Evolutionary conservation across 1,140 invertebrate species (phyloP), one percentile per base, ranked within the genome.

Genomic region (Melitaea cinxia): DNA sequence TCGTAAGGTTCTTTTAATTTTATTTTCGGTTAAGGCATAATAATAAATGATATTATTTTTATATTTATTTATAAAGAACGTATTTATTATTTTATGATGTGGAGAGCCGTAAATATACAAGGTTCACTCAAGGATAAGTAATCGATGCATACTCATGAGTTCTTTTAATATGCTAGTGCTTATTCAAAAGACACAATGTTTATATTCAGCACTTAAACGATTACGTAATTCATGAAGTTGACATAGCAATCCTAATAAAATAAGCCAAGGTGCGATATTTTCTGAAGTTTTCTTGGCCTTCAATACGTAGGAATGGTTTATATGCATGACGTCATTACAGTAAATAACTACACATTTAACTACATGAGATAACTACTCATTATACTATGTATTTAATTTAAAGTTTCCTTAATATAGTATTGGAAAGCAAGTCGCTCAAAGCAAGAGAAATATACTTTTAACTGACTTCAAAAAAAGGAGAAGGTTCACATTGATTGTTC

Each of bases 241-340:
- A 64, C 60, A 62, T 55, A 24, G 23, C 54, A 58, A 66, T 49
- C 28, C 54, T 66, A 72, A 73, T 72, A 79, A 74, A 76, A 67
- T 71, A 76, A 69, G 75, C 75, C 55, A 77, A 74, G 58, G 57
- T 58, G 66, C 47, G 57, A 76, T 73, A 75, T 80, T 80, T 80
- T 78, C 73, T 67, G 59, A 78, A 75, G 72, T 74, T 80, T 78
- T 73, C 69, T 68, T 71, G 78, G 78, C 79, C 82, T 84, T 83
- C 79, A 65, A 64, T 71, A 45, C 39, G 24, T 49, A 59, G 56
- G 42, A 59, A 28, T 26, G 39, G 42, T 33, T 49, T 64, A 57
- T 57, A n/a, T 15, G 15, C 30, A 4, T 64, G 50, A 56, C 61
- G 53, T 64, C 61, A 64, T 56, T 39, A 47, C 17, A 30, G n/a